These are phyloP conservation scores for Mnemiopsis leidyi DNA, from an alignment of 37 sponge, comb jelly and placozoan genomes.

Conservation along the genomic window DNA sequence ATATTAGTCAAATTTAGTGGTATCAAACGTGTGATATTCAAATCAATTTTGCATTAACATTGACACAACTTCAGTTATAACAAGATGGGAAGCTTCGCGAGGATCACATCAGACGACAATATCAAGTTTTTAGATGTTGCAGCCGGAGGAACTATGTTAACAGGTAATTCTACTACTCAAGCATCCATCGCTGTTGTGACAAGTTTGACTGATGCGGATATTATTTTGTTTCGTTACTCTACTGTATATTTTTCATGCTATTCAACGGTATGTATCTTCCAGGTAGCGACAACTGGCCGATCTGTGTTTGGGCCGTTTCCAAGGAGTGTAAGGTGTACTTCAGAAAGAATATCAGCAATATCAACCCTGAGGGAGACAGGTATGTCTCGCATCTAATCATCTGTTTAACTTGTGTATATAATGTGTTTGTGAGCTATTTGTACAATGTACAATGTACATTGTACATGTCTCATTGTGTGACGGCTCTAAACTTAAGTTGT, in stretches of 20 bases:
- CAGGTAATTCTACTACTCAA: too few species aligned
- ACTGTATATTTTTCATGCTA: too few species aligned
- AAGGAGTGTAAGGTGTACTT: constrained; percentile 22
- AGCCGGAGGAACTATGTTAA: constrained; percentile 2
- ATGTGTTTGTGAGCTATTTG: background rate
- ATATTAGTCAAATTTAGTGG: too few species aligned
- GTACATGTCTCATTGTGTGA: too few species aligned
- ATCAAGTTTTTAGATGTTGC: constrained; percentile 25
- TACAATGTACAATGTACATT: background rate
- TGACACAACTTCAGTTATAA: background rate
- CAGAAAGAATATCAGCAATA: background rate
- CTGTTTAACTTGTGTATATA: background rate
- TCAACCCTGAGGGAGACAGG: constrained; percentile 47
- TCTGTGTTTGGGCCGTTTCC: constrained; percentile 24
- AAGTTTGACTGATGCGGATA: too few species aligned
- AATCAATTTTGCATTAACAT: too few species aligned
- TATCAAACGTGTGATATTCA: too few species aligned
- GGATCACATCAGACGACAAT: background rate
- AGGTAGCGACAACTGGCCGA: background rate
- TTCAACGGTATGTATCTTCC: too few species aligned
- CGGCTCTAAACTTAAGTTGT: too few species aligned
- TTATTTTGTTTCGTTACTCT: too few species aligned
- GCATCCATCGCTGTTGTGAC: too few species aligned
- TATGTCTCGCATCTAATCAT: background rate
- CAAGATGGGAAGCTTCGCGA: constrained; percentile 1